These are phyloP conservation scores for Asarcornis scutulata DNA, from an alignment of 2,113 vertebrate species.

Conservation along the genomic window DNA sequence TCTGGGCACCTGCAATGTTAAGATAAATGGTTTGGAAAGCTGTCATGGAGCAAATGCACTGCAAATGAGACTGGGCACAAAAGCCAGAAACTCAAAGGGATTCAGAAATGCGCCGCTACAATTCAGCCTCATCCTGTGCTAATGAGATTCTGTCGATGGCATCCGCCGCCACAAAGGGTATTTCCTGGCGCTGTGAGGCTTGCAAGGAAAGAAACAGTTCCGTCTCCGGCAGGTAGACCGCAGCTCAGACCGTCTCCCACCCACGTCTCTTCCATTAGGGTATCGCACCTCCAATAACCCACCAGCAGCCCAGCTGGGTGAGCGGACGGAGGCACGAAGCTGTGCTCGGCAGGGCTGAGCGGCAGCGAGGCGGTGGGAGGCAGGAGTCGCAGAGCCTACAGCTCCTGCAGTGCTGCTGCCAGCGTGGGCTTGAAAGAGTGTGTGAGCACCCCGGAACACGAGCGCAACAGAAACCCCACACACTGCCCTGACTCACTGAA, in stretches of 20 bases:
- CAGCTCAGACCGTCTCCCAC: not conserved
- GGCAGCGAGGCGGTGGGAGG: not conserved
- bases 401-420: not conserved
- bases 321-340: rapidly evolving
- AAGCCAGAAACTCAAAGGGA: slow-evolving; percentile 26
- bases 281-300: rapidly evolving
- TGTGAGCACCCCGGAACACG: rapidly evolving
- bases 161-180: slow-evolving; percentile 9
- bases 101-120: not conserved
- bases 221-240: not conserved
- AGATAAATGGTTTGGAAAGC: slow-evolving; percentile 22
- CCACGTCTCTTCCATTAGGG: not conserved
- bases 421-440: not conserved
- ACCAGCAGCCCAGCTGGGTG: not conserved
- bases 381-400: not conserved
- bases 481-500: not conserved
- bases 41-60: not conserved
- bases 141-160: not conserved
- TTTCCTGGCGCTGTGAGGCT: not conserved
- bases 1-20: not conserved
- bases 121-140: not conserved
- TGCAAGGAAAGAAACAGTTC: not conserved
- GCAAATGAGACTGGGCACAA: slow-evolving; percentile 1
- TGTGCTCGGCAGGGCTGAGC: not conserved
- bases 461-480: not conserved